Evolutionary conservation across 2,113 vertebrate species (phyloP).

Genomic region (Eublepharis macularius): DNA sequence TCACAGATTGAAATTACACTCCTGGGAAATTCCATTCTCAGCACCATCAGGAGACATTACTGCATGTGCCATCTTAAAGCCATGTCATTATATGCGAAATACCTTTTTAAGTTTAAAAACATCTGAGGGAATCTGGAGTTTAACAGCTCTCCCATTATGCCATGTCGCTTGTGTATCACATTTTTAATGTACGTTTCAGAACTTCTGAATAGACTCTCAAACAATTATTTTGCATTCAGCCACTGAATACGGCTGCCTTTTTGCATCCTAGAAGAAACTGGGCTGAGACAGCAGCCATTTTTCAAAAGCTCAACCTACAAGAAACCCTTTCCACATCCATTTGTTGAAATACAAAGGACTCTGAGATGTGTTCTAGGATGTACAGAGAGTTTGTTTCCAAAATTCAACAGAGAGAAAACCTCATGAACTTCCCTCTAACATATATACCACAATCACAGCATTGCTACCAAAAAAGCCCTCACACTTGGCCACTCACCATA

Average conservation of each 20-base stretch:
- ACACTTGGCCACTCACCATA: no score
- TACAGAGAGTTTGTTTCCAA: no score
- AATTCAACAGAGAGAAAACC: no score
- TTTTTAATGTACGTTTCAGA: conserved; percentile 44
- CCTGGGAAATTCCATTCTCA: neutral
- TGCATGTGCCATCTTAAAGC: conserved; percentile 23
- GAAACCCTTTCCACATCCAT: conserved; percentile 3
- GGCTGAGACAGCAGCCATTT: neutral
- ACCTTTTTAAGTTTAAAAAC: conserved; percentile 35
- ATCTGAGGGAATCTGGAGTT: conserved; percentile 6
- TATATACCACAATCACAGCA: no score
- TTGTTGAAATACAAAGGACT: neutral
- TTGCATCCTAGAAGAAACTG: conserved; percentile 19
- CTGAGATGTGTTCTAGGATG: no score
- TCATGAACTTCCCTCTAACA: no score
- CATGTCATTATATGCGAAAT: conserved; percentile 43
- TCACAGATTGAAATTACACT: neutral
- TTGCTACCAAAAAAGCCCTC: no score
- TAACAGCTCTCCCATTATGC: neutral
- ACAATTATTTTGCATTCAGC: neutral
- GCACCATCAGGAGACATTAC: conserved; percentile 28
- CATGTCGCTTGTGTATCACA: conserved; percentile 9
- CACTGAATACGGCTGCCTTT: conserved; percentile 4
- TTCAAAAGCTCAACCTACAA: neutral
- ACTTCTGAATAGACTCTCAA: conserved; percentile 21